Evolutionary conservation across 2,113 vertebrate species (phyloP).

Genomic region (Alces alces): DNA sequence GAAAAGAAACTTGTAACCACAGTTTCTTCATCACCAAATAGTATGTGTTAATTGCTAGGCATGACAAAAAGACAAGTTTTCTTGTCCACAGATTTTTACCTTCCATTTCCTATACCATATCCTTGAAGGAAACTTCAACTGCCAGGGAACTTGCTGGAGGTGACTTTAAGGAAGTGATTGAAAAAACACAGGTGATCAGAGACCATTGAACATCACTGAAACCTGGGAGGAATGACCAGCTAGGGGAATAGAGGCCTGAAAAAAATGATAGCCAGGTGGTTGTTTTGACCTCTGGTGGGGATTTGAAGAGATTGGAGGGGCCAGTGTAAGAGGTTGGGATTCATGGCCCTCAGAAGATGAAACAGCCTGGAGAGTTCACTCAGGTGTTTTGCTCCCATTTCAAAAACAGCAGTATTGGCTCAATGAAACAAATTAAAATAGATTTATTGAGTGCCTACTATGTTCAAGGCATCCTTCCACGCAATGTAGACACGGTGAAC

Average conservation of each 20-base stretch:
- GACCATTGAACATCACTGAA: background rate
- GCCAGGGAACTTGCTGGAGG: background rate
- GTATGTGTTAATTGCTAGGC: constrained; percentile 36
- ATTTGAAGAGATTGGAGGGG: background rate
- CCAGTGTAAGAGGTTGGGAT: background rate
- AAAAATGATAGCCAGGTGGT: background rate
- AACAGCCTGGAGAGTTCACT: background rate
- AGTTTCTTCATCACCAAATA: constrained; percentile 44
- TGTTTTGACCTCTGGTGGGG: background rate
- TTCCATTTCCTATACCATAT: background rate
- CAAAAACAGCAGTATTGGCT: background rate
- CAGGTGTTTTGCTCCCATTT: background rate
- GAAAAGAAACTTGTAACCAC: constrained; percentile 27
- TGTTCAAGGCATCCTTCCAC: background rate
- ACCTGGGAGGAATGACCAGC: background rate
- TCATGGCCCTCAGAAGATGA: background rate
- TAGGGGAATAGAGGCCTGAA: background rate
- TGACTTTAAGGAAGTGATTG: background rate
- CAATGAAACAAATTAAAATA: background rate
- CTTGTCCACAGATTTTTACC: background rate
- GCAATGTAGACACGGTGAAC: background rate
- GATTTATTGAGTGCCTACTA: background rate
- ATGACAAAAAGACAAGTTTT: background rate
- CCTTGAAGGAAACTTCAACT: background rate
- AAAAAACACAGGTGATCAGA: background rate